Percentiles rank a stretch among this genome's conserved stretches.
Conservation (phyloP, 2,888 invertebrate genomes). For the Periphyllus acericola region DNA sequence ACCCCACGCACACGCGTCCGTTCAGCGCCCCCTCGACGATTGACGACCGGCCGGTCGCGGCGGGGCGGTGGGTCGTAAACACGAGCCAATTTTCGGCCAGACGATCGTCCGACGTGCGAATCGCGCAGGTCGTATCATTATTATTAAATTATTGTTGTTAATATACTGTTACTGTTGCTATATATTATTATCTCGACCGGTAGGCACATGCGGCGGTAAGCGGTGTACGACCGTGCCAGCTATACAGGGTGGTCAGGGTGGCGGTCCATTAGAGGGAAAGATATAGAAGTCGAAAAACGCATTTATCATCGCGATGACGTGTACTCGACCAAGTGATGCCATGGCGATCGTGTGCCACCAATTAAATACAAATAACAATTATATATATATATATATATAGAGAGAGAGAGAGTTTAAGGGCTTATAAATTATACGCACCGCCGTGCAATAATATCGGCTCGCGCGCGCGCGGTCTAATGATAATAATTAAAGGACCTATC, state of each 20-base stretch:
- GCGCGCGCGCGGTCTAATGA: constrained; percentile 5
- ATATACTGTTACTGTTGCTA: no score
- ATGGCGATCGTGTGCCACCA: constrained; percentile 32
- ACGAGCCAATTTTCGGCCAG: constrained; percentile 48
- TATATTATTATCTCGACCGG: not conserved
- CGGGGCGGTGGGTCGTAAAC: constrained; percentile 43
- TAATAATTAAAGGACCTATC: constrained; percentile 1
- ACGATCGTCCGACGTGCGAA: not conserved
- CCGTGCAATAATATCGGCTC: not conserved
- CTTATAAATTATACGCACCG: no score
- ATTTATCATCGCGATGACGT: not conserved
- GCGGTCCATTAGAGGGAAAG: not conserved
- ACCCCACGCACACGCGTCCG: not conserved
- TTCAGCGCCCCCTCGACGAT: not conserved
- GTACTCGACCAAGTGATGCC: not conserved
- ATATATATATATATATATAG: not conserved
- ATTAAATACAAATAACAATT: not conserved
- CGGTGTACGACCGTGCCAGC: not conserved
- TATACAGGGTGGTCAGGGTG: not conserved
- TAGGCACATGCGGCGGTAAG: no score
- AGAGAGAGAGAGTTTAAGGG: no score
- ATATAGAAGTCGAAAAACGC: not conserved
- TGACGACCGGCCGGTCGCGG: not conserved
- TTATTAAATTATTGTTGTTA: no score
- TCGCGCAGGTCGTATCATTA: not conserved